Evolutionary conservation across 30 jellyfish, hydroid and myxozoan species (phyloP).

Genomic region (Rhopilema esculentum): DNA sequence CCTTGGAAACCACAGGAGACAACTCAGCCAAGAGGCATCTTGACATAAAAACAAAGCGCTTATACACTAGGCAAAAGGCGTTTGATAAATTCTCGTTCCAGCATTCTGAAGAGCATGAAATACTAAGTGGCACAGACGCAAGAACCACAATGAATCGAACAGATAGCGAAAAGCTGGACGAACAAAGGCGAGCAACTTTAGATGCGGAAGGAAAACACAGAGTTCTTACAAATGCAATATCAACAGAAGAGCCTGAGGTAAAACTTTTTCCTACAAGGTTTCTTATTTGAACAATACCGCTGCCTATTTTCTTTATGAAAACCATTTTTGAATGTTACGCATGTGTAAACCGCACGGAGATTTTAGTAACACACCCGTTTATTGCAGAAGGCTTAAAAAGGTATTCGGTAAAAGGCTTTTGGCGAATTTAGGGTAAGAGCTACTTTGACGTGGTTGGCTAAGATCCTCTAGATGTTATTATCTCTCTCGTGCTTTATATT

Average conservation of each 20-base stretch:
- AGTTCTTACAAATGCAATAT: slow-evolving; percentile 41
- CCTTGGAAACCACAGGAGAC: background rate
- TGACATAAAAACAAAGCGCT: slow-evolving; percentile 32
- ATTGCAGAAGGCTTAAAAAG: no score
- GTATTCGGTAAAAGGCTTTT: no score
- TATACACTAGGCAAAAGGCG: slow-evolving; percentile 55
- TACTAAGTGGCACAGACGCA: background rate
- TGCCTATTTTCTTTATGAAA: no score
- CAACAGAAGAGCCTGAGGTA: slow-evolving; percentile 73
- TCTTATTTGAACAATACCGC: no score
- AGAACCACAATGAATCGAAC: slow-evolving; percentile 20
- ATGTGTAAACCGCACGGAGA: no score
- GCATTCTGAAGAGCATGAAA: slow-evolving; percentile 22
- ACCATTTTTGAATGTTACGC: no score
- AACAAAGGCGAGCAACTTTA: background rate
- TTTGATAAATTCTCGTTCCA: slow-evolving; percentile 53
- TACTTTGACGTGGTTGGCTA: no score
- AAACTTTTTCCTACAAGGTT: background rate
- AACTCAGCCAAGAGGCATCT: background rate
- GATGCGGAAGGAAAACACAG: background rate
- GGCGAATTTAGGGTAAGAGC: no score
- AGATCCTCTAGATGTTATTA: no score
- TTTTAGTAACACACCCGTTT: no score
- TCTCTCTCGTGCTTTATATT: no score
- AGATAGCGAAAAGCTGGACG: slow-evolving; percentile 37